phyloP scores from a whole-genome alignment of 2,888 invertebrate species.

The Rhamnusium bicolor region DNA sequence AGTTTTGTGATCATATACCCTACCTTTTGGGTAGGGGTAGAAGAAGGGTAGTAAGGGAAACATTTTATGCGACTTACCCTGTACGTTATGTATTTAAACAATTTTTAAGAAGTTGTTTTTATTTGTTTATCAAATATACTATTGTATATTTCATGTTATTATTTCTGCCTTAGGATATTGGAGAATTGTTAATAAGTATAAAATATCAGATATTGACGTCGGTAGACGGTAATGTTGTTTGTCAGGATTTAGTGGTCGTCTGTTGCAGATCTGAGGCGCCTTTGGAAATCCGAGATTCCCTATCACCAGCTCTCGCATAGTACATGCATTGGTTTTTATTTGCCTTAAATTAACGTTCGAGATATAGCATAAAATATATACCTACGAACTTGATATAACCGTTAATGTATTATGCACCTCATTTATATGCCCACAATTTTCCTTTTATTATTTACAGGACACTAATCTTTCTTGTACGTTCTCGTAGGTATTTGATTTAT shows the following conservation, averaged over 20 bases:
- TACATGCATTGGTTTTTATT: background rate
- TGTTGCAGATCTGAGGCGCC: background rate
- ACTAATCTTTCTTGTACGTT: slow-evolving; percentile 8
- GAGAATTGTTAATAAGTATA: background rate
- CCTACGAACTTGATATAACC: slow-evolving; percentile 4
- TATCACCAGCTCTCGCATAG: background rate
- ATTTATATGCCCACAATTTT: slow-evolving; percentile 7
- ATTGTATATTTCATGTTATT: no score
- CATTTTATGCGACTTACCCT: no score
- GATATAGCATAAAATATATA: slow-evolving; percentile 4
- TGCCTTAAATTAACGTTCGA: background rate
- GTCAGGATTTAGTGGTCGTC: background rate
- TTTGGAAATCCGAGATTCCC: background rate
- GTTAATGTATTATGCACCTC: slow-evolving; percentile 4
- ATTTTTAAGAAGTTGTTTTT: no score
- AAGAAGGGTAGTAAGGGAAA: no score
- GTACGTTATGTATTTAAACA: no score
- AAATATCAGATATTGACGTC: background rate
- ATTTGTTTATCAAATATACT: background rate
- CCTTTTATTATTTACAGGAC: slow-evolving; percentile 15
- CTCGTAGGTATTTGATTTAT: slow-evolving; percentile 26
- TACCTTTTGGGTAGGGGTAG: no score
- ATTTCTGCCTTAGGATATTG: background rate
- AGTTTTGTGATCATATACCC: no score
- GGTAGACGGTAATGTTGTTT: background rate